Evolutionary conservation across 2,888 invertebrate species (phyloP).

Genomic region (Ephialtes manifestator): DNA sequence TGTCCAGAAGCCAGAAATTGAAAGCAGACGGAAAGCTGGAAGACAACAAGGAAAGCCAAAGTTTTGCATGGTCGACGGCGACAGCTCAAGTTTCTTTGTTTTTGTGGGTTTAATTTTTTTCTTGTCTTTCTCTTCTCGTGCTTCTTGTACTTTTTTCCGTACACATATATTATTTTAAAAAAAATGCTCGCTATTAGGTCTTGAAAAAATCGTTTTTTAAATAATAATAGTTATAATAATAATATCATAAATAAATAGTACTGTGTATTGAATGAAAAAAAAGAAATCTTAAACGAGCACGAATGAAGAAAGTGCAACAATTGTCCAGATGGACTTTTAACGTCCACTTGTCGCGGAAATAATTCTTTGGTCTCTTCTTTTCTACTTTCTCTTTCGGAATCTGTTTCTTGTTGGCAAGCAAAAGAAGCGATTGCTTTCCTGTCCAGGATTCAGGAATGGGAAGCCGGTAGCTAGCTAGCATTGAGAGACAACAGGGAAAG

Average conservation of each 20-base stretch:
- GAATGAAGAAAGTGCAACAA: constrained; percentile 57
- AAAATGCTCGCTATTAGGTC: no score
- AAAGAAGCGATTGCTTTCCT: constrained; percentile 46
- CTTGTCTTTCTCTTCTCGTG: no score
- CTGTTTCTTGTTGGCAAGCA: constrained; percentile 43
- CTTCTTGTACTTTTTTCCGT: no score
- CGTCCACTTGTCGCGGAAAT: constrained; percentile 69
- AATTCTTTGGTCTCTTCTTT: not conserved
- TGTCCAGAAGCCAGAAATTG: constrained; percentile 38
- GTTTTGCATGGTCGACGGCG: no score
- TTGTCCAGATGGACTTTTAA: constrained; percentile 27
- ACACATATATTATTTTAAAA: no score
- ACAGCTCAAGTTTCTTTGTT: no score
- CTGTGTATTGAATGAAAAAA: not conserved
- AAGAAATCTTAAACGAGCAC: no score
- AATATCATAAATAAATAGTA: not conserved
- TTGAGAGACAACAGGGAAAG: constrained; percentile 47
- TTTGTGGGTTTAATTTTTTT: no score
- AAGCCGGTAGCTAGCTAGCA: constrained; percentile 22
- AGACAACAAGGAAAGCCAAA: no score
- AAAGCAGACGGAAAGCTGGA: not conserved
- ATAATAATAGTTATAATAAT: no score
- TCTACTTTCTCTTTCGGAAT: not conserved
- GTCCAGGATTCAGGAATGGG: constrained; percentile 39
- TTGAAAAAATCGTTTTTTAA: no score